Conservation (phyloP, 2,797 vertebrate genomes). For the Menidia menidia region DNA sequence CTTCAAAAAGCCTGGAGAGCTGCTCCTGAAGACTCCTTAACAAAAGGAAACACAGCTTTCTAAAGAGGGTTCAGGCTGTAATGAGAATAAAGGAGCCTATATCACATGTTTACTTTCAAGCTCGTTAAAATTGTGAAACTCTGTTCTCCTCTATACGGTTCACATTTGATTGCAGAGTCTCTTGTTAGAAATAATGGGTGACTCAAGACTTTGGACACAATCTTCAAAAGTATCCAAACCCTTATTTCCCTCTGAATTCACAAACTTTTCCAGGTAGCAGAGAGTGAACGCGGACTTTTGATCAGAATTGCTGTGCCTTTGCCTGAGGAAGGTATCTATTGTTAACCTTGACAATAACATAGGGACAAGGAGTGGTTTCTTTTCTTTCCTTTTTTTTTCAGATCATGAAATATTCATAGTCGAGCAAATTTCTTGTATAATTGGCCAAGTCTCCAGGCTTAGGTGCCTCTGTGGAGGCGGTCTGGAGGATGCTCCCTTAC, state of each 20-base stretch:
- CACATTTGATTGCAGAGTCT: too few species aligned
- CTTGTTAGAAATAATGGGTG: neutral
- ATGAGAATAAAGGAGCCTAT: neutral
- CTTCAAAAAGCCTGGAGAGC: neutral
- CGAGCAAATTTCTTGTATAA: conserved; percentile 10
- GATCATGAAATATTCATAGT: conserved; percentile 9
- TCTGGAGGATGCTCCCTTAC: conserved; percentile 44
- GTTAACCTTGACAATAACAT: conserved; percentile 17
- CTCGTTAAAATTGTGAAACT: neutral
- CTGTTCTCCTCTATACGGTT: neutral
- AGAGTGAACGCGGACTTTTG: neutral
- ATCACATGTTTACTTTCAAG: neutral
- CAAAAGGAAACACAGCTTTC: neutral
- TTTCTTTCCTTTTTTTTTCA: neutral
- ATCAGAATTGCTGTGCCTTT: neutral
- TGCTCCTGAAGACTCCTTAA: neutral
- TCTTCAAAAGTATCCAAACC: neutral
- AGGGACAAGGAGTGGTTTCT: neutral
- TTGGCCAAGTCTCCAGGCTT: conserved; percentile 2
- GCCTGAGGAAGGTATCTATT: neutral
- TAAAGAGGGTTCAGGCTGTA: neutral
- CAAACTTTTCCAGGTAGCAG: conserved; percentile 13
- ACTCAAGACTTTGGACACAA: neutral
- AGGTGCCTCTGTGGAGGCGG: conserved; percentile 22
- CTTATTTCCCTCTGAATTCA: neutral